Evolutionary conservation across 2,888 invertebrate species (phyloP).

Genomic region (Drosophila austrosaltans): DNA sequence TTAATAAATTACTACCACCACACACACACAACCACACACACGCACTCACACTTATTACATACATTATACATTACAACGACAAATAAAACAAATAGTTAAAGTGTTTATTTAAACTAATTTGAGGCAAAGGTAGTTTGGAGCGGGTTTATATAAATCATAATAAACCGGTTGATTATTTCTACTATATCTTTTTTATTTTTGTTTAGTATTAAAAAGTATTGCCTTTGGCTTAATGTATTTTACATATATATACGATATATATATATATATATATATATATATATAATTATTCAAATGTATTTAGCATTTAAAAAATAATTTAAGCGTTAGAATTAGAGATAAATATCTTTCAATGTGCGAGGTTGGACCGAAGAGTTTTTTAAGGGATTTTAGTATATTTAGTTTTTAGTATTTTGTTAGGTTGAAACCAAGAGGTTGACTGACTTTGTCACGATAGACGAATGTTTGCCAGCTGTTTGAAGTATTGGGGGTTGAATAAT

Average conservation of each 20-base stretch:
- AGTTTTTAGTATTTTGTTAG: too few species aligned
- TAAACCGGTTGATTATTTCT: slow-evolving; percentile 60
- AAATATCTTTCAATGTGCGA: slow-evolving; percentile 3
- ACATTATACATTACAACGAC: slow-evolving; percentile 28
- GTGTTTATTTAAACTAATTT: slow-evolving; percentile 68
- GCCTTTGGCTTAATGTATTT: slow-evolving; percentile 54
- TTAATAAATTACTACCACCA: slow-evolving; percentile 49
- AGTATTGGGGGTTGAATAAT: too few species aligned
- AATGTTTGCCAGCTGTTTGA: too few species aligned
- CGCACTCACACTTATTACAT: slow-evolving; percentile 27
- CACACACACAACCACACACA: slow-evolving; percentile 26
- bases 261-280: background rate
- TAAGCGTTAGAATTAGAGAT: slow-evolving; percentile 2
- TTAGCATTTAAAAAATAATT: slow-evolving; percentile 35
- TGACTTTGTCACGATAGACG: too few species aligned
- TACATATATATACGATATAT: background rate
- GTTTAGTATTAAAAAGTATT: slow-evolving; percentile 26
- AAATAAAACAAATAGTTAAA: slow-evolving; percentile 49
- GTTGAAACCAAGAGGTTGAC: too few species aligned
- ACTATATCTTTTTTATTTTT: slow-evolving; percentile 14
- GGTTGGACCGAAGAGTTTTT: background rate
- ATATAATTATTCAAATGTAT: background rate
- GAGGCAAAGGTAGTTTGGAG: slow-evolving; percentile 45
- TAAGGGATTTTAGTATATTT: too few species aligned
- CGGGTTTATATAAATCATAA: slow-evolving; percentile 51